Evolutionary conservation across 2,888 invertebrate species (phyloP), one percentile per base, ranked within the genome.

Genomic region (Stramonita haemastoma): DNA sequence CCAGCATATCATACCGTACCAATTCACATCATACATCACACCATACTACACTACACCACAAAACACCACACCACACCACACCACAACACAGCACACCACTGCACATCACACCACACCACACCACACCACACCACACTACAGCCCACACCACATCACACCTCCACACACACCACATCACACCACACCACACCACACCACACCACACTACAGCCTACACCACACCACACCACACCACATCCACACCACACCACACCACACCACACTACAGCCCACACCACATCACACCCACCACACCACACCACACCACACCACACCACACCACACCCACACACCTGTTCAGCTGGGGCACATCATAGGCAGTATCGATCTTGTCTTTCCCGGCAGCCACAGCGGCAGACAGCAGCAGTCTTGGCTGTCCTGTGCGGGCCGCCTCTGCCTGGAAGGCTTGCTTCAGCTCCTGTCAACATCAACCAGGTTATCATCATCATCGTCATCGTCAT

Each of bases 311-410:
- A 66, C 66, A 66, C 66, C 19, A 4, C 19, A n/a, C n/a, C n/a
- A 73, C 34, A 73, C n/a, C 36, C 5, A 66, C 86, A 93, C 88
- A 95, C 95, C 92, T 91, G 13, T 92, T 90, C 19, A 95, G 89
- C 36, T 89, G 90, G 0, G 93, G 92, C 19, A 95, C 91, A 87
- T 95, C 94, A 90, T 95, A 96, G 26, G 94, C 96, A 11, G 91
- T 91, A 86, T 95, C 95, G 26, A 95, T 94, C 73, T 92, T 93
- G 19, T 90, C 83, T 87, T 95, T 94, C 6, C 95, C 95, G 0
- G 95, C 95, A 17, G 95, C 94, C 2, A 96, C 94, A 0, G 96
- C 95, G 11, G 95, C 95, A 56, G 95, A 94, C 57, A 96, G 91
- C 57, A 95, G 90, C 8, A 96, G 92, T 22, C 93, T 91, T 4